phyloP scores from a whole-genome alignment of 2,888 invertebrate genomes.

The Eupithecia subumbrata region DNA sequence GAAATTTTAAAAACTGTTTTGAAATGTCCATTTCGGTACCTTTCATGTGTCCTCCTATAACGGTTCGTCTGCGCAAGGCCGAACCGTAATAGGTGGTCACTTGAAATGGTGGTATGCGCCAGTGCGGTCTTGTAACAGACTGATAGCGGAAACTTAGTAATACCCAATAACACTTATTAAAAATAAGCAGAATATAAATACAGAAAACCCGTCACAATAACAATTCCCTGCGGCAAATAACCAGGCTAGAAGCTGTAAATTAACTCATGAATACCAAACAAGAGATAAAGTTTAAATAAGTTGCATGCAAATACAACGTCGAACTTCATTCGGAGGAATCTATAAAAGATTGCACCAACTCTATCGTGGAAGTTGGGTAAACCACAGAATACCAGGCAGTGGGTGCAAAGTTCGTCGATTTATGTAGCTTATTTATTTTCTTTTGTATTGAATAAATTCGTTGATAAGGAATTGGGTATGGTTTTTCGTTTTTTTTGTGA shows the following conservation, averaged over 20 bases:
- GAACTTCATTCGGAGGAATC: constrained; percentile 6
- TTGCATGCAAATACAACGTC: constrained; percentile 13
- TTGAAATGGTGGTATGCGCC: too few relatives aligned
- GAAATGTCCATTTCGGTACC: too few relatives aligned
- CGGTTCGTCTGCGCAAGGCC: too few relatives aligned
- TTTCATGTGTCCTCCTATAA: too few relatives aligned
- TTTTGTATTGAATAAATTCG: neutral
- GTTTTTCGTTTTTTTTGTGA: too few relatives aligned
- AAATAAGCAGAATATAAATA: neutral
- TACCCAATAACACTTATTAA: too few relatives aligned
- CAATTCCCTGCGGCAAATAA: constrained; percentile 4
- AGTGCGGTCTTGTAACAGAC: neutral
- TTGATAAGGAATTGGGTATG: neutral
- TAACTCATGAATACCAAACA: constrained; percentile 9
- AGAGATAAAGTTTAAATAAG: constrained; percentile 2
- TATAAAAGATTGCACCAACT: constrained; percentile 16
- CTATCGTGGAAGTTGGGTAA: neutral
- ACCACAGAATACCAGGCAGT: neutral
- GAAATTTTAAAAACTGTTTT: too few relatives aligned
- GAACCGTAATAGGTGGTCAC: too few relatives aligned
- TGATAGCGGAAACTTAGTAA: too few relatives aligned
- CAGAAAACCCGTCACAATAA: neutral
- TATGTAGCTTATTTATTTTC: neutral
- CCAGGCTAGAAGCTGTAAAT: constrained; percentile 1
- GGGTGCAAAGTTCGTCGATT: neutral